phyloP scores from a whole-genome alignment of 2,113 vertebrate genomes.

The Elgaria multicarinata region DNA sequence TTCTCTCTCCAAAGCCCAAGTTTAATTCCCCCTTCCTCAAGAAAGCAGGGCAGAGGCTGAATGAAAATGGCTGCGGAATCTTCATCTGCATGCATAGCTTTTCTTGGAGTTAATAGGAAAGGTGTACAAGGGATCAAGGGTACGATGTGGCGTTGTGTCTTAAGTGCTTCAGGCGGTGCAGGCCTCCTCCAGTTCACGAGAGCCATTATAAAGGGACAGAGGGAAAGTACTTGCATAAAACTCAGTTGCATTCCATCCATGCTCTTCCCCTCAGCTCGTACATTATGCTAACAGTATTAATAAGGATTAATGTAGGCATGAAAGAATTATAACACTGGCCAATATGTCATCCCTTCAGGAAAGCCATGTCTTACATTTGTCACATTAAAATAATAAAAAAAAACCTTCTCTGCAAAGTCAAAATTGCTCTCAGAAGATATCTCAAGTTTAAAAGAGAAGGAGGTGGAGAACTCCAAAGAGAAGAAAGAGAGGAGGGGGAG shows the following conservation, averaged over 20 bases:
- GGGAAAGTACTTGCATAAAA: slow-evolving; percentile 18
- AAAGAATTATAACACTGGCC: slow-evolving; percentile 53
- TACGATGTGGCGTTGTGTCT: not conserved
- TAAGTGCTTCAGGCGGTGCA: not conserved
- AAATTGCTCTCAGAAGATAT: slow-evolving; percentile 16
- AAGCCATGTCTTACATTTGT: slow-evolving; percentile 26
- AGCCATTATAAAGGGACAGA: slow-evolving; percentile 21
- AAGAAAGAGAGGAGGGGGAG: not conserved
- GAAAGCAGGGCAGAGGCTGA: slow-evolving; percentile 2
- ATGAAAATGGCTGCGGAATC: not conserved
- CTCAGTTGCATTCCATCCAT: not conserved
- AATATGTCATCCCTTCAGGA: slow-evolving; percentile 36
- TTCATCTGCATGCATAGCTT: not conserved
- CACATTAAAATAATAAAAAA: not conserved
- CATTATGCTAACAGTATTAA: slow-evolving; percentile 53
- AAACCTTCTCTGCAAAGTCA: not conserved
- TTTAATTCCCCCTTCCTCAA: slow-evolving; percentile 6
- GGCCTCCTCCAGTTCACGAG: slow-evolving; percentile 13
- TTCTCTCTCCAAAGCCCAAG: not conserved
- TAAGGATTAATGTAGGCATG: slow-evolving; percentile 56
- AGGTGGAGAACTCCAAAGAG: not conserved
- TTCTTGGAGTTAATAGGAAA: not conserved
- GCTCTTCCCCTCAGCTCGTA: slow-evolving; percentile 27
- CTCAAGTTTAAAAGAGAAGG: not conserved
- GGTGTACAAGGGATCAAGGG: slow-evolving; percentile 8